Evolutionary conservation across 2,797 vertebrate species (phyloP), one percentile per base, ranked within the genome.

Genomic region (Tokudaia tokunoshimensis): DNA sequence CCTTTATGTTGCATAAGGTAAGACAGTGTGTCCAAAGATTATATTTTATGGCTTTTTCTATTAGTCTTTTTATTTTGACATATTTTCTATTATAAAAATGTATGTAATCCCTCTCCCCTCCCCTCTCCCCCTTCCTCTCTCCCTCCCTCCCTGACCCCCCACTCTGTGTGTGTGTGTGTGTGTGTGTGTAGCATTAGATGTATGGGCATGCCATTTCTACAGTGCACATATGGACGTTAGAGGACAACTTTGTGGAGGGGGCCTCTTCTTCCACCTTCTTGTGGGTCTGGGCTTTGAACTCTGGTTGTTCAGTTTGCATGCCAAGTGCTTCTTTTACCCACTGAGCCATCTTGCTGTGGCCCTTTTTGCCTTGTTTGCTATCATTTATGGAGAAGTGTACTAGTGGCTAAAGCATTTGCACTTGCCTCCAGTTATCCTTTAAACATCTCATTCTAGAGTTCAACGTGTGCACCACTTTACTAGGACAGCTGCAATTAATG

Each of bases 21-120:
- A 65, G 63, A 63, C 55, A 75, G 63, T 63, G 4, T n/a, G 1
- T n/a, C 85, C 41, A 70, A 7, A 88, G 55, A 88, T 4, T 59
- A 44, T 81, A n/a, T 76, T 82, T 76, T 86, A 88, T 91, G 26
- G 0, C 47, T 91, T 78, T 91, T 57, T 84, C 24, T 29, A 6
- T 81, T 87, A 55, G 11, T 15, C 76, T 92, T 82, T 92, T 88
- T 75, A 11, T 95, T 91, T 83, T 83, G 81, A 63, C 37, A 29
- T 10, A 10, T 90, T 83, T 57, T 59, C 24, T 44, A 4, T 44
- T 57, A 59, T 31, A 55, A 67, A 14, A 6, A 2, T 6, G 26
- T 82, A 82, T 61, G 37, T 15, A 57, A 11, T 83, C 4, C 13
- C 55, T 44, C 3, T 9, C 50, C 11, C 1, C 31, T 7, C 31